A percentile compares a stretch with the other conserved stretches of the same genome.
phyloP scores from a whole-genome alignment of 2,888 invertebrate species.

The Hirtodrosophila histrioides region DNA sequence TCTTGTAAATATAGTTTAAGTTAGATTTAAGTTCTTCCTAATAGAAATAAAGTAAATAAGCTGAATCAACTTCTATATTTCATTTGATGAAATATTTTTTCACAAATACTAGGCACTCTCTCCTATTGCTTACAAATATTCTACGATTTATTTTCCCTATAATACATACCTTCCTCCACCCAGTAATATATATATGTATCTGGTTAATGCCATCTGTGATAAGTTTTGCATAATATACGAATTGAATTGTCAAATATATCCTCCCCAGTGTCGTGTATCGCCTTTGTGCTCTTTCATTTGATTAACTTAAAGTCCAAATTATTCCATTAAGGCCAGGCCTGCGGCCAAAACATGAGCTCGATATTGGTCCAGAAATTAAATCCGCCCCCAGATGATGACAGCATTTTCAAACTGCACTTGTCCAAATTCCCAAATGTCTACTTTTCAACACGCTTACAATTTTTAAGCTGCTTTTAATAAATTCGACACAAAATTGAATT shows the following conservation, averaged over 20 bases:
- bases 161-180: too few species aligned
- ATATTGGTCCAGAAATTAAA: conserved; percentile 31
- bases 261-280: conserved; percentile 5
- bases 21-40: too few species aligned
- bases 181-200: conserved; percentile 2
- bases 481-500: conserved; percentile 84
- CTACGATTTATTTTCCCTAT: too few species aligned
- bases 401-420: conserved; percentile 61
- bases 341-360: conserved; percentile 62
- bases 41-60: too few species aligned
- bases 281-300: conserved; percentile 40
- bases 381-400: conserved; percentile 30
- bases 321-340: conserved; percentile 73
- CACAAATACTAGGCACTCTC: too few species aligned
- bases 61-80: too few species aligned
- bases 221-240: conserved; percentile 15
- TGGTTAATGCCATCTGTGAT: conserved; percentile 30
- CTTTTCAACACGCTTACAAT: conserved; percentile 76
- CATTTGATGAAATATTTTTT: too few species aligned
- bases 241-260: conserved; percentile 11
- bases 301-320: conserved; percentile 64
- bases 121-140: too few species aligned
- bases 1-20: too few species aligned
- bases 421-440: conserved; percentile 82
- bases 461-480: conserved; percentile 83